Base-by-base conservation (phyloP, 2,888 invertebrate species). In the Platycheirus rosarum region DNA sequence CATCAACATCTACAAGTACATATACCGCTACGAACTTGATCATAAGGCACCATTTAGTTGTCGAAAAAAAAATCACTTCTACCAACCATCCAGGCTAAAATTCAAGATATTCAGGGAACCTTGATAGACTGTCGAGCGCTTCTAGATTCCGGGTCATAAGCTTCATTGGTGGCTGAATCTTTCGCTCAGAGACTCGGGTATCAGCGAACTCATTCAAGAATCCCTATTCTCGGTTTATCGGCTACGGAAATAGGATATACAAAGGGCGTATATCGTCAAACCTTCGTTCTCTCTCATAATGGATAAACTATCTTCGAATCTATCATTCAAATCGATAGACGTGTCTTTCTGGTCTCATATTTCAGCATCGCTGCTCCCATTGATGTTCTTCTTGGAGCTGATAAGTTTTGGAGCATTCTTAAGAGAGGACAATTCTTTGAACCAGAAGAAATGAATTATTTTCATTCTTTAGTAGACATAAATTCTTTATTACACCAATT, bases 261-360 rank as follows among this genome's bases (percentile, higher is more conserved):
- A 35, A 63, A 49, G 7, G 63, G 63, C n/a, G 9, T 13, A 20
- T 11, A 63, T 65, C n/a, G n/a, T 65, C 49, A 18, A 7, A 20
- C 44, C 0, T 66, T 44, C n/a, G 44, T 53, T 4, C 14, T 66
- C 1, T n/a, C n/a, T n/a, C n/a, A n/a, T n/a, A n/a, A n/a, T n/a
- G n/a, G 29, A 11, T 16, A 66, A 65, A 14, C n/a, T 65, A 6
- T 37, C 63, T 35, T 63, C 49, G 5, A 63, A 65, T 9, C 23
- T 65, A 44, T 53, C 66, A 20, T 32, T 44, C 13, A n/a, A 44
- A 20, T 18, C 16, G 5, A 44, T 44, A 7, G 51, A 65, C 11
- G n/a, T 14, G 8, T 51, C 42, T 23, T 46, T 26, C 0, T 65
- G 46, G 26, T 29, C 29, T 16, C 44, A 60, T 26, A 26, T 60